phyloP scores from a whole-genome alignment of 2,888 invertebrate genomes.

The Iselma pallidipennis region DNA sequence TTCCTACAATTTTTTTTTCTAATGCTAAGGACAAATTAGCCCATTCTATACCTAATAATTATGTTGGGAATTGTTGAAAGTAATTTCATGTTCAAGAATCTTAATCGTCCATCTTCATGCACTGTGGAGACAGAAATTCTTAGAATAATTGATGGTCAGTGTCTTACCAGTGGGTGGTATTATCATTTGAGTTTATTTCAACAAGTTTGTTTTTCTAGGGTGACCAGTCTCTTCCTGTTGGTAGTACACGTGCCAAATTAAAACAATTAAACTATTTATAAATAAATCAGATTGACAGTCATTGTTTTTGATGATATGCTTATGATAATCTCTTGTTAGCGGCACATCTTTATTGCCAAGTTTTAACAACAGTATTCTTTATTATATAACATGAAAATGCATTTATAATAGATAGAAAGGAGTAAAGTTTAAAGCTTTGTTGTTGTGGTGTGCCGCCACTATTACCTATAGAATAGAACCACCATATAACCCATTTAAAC shows the following conservation, averaged over 20 bases:
- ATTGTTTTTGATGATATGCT: no score
- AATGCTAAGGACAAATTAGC: no score
- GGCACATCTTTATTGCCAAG: not conserved
- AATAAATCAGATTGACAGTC: no score
- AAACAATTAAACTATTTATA: no score
- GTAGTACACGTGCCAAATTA: not conserved
- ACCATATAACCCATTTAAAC: not conserved
- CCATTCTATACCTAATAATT: not conserved
- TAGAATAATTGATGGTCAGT: not conserved
- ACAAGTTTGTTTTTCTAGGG: no score
- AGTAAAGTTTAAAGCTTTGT: not conserved
- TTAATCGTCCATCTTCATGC: no score
- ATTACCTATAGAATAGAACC: not conserved
- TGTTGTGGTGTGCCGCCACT: not conserved
- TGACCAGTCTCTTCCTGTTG: not conserved
- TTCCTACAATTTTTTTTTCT: no score
- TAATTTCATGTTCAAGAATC: no score
- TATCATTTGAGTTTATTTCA: no score
- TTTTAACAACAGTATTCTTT: not conserved
- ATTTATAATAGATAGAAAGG: not conserved
- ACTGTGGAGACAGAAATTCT: not conserved
- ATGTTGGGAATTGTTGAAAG: not conserved
- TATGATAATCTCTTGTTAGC: no score
- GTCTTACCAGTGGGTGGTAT: not conserved
- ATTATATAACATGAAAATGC: not conserved